phyloP scores from a whole-genome alignment of 2,113 vertebrate species.

The Equus quagga region DNA sequence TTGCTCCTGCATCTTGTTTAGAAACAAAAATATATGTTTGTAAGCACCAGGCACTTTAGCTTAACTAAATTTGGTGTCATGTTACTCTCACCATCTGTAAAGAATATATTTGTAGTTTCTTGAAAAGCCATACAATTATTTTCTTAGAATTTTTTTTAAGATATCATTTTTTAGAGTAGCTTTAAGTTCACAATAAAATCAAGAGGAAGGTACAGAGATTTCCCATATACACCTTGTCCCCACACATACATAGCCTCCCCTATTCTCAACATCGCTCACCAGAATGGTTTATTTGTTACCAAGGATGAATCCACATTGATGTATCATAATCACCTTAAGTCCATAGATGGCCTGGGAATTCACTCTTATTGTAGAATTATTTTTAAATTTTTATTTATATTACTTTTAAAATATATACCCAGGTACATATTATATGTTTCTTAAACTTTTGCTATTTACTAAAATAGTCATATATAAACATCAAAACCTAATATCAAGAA shows the following conservation, averaged over 20 bases:
- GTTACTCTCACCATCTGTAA: neutral
- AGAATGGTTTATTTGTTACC: neutral
- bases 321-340: neutral
- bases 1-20: neutral
- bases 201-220: neutral
- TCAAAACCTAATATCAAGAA: neutral
- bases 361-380: neutral
- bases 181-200: neutral
- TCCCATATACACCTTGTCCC: accelerated
- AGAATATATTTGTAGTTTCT: neutral
- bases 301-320: neutral
- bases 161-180: neutral
- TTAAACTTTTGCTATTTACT: neutral
- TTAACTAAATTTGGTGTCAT: neutral
- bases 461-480: neutral
- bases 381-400: neutral
- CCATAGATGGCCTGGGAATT: neutral
- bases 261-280: neutral
- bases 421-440: neutral
- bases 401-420: neutral
- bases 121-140: neutral
- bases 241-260: neutral
- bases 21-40: neutral
- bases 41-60: neutral
- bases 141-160: neutral